These are phyloP conservation scores for Ormyrus labotus DNA, from an alignment of 2,888 invertebrate species.

Conservation along the genomic window DNA sequence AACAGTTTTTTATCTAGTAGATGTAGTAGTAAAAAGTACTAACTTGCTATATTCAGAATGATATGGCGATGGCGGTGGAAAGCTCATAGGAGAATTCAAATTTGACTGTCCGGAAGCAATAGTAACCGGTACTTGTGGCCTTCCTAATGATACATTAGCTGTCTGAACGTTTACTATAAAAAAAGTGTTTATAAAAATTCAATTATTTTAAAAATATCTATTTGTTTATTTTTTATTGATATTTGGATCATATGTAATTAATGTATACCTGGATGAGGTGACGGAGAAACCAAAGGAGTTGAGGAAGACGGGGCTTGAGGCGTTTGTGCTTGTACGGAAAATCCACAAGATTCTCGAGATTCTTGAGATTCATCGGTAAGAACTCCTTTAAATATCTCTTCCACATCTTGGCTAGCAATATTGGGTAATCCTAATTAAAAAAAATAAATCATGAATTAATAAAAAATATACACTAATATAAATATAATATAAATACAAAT, in stretches of 20 bases:
- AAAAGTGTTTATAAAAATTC: constrained; percentile 47
- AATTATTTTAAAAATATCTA: not conserved
- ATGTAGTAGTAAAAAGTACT: constrained; percentile 62
- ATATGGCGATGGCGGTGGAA: constrained; percentile 86
- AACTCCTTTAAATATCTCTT: constrained; percentile 94
- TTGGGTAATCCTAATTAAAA: constrained; percentile 80
- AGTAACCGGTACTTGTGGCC: constrained; percentile 75
- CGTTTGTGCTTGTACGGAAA: constrained; percentile 72
- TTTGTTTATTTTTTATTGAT: not conserved
- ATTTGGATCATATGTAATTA: not conserved
- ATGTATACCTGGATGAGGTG: constrained; percentile 71
- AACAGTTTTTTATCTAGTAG: no score
- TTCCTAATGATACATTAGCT: constrained; percentile 65
- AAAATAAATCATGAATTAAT: constrained; percentile 2
- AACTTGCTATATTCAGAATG: constrained; percentile 90
- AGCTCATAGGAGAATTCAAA: constrained; percentile 83
- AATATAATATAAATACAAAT: constrained; percentile 14
- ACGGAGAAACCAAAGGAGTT: constrained; percentile 73
- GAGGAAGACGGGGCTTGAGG: constrained; percentile 69
- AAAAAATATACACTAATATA: not conserved
- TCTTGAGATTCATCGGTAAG: constrained; percentile 90
- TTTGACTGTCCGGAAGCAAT: constrained; percentile 77
- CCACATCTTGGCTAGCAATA: constrained; percentile 93
- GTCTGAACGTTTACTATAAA: constrained; percentile 58
- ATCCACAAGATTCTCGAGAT: constrained; percentile 84